Conservation (phyloP, 2,888 invertebrate genomes). For the Trichopoda pennipes region DNA sequence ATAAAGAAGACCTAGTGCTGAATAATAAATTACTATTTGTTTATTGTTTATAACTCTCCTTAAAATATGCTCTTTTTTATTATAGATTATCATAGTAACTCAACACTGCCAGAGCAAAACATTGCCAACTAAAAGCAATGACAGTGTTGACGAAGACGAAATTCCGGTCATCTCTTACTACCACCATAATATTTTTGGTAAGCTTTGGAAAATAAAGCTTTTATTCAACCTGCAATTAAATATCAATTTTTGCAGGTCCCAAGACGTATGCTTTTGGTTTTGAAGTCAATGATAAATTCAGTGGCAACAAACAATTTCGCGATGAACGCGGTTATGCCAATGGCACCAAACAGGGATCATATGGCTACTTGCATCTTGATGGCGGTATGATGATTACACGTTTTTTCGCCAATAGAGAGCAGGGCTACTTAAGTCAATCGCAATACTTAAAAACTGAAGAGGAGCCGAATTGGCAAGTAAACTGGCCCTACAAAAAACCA, state of each 20-base stretch:
- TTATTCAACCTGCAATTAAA: constrained; percentile 14
- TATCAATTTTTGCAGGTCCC: constrained; percentile 79
- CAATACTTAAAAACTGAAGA: constrained; percentile 72
- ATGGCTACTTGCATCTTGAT: constrained; percentile 86
- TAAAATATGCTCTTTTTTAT: constrained; percentile 48
- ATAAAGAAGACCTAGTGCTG: too few species aligned
- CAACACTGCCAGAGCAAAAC: constrained; percentile 58
- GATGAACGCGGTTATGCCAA: constrained; percentile 86
- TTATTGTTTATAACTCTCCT: constrained; percentile 53
- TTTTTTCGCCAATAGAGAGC: constrained; percentile 84
- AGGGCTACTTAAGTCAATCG: constrained; percentile 82
- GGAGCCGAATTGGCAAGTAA: constrained; percentile 53
- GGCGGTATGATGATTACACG: constrained; percentile 84
- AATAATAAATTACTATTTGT: too few species aligned
- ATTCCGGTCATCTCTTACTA: constrained; percentile 73
- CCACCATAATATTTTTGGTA: constrained; percentile 76
- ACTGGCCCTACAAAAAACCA: constrained; percentile 73
- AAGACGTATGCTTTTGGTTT: constrained; percentile 88
- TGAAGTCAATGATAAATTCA: constrained; percentile 84
- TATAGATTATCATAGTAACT: constrained; percentile 66
- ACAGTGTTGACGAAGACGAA: constrained; percentile 15
- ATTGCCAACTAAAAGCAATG: constrained; percentile 21
- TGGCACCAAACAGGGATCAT: constrained; percentile 87
- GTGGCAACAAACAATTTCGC: constrained; percentile 86
- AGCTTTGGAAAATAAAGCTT: constrained; percentile 54